Evolutionary conservation across 2,888 invertebrate species (phyloP), one percentile per base, ranked within the genome.

Genomic region (Campoletis raptor): DNA sequence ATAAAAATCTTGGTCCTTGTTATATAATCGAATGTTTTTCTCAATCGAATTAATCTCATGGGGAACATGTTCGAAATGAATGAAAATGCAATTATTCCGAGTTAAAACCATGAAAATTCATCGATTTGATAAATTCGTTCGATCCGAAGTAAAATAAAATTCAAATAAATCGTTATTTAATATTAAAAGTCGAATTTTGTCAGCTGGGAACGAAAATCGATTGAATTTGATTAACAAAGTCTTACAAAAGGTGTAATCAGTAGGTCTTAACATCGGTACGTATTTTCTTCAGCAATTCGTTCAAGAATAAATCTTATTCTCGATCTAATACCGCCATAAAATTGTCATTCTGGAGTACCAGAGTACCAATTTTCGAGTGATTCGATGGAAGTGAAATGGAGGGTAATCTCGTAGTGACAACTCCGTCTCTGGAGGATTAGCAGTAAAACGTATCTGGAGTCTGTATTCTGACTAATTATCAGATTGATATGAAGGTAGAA

Each of bases 381-480:
- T 74, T 74, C 57, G 40, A 37, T 57, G 54, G 4, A 45, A 30
- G 48, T 10, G 45, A 64, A 77, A 77, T 77, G 18, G 81, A 66
- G 72, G 48, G 40, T 69, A 85, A 85, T 57, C 61, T 74, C 45
- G 45, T 40, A 45, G 36, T 78, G 24, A 73, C 42, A 21, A 48
- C 48, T 85, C 83, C 61, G 72, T 77, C 66, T 70, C 61, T 57
- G n/a, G 45, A 54, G 30, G 54, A 64, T 57, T 52, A 61, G 21
- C n/a, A 72, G 72, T 61, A 40, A 48, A 73, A 42, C n/a, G 69
- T 64, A 74, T n/a, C 64, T 45, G n/a, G 30, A 82, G 57, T 12
- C 45, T 30, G 64, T n/a, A 72, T 40, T 57, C 37, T 18, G 36
- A 36, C 81, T 74, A 73, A 85, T 85, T 79, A 83, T 80, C 82